Base-by-base conservation (phyloP, 2,888 invertebrate species). In the Sesia bembeciformis region DNA sequence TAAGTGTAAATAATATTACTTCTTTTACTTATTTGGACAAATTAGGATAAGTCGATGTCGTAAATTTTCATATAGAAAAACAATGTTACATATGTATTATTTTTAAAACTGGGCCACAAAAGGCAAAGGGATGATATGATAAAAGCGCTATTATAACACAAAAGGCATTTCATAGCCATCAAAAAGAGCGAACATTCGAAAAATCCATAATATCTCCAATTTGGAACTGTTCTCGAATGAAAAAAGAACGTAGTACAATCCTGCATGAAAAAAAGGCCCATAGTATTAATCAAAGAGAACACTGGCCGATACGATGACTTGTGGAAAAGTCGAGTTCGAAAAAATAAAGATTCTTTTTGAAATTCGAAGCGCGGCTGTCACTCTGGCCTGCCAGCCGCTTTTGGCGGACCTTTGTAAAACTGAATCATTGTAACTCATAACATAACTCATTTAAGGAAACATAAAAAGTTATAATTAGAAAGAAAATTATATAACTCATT, bases 211-310 rank as follows among this genome's bases (percentile, higher is more conserved):
- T 64, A 64, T 62, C 61, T 56, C 62, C 62, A 61, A 64, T 63
- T 61, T 56, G 39, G 38, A 54, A 58, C 40, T 39, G 40, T 39
- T 23, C 53, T n/a, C 40, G 54, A 53, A 6, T 3, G 46, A 56
- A 62, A 63, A 63, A 65, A 58, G 46, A 54, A 54, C 53, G 53
- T 53, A 60, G 60, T 62, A 55, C 53, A 50, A 52, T 51, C 61
- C 60, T 57, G 55, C 60, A 59, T 51, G 54, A 59, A 63, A 63
- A 65, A 67, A 61, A 62, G 61, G 62, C 63, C 61, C 67, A 66
- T 60, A 73, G 72, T 84, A 83, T 86, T 86, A 86, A 86, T 86
- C 84, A 86, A 72, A 77, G 74, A 69, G 73, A 80, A 79, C 79
- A 80, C 72, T 66, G 74, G 74, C 76, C 77, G 75, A 60, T 59